Base-by-base conservation (phyloP, 1,140 invertebrate species). In the Gryon sp. region DNA sequence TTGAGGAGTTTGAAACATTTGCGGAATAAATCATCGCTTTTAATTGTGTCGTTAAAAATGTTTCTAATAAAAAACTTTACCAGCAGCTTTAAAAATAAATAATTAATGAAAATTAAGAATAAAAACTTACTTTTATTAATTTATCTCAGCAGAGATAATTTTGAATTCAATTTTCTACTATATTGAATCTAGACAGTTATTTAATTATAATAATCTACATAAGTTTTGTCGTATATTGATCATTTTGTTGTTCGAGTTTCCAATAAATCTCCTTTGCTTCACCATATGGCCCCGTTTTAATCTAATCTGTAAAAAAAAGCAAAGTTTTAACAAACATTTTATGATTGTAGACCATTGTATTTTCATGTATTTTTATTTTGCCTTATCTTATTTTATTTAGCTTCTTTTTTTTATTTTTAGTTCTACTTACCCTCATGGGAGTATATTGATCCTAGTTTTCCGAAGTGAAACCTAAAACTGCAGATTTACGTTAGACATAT, bases 201-300 rank as follows among this genome's bases (percentile, higher is more conserved):
- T 32, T n/a, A 9, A 9, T 32, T 32, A 7, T n/a, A 32, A 32
- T n/a, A 9, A 11, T 6, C 9, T 4, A 9, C n/a, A 9, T 45
- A 45, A 45, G 11, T 11, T 9, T 85, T 85, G 74, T 69, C 84
- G 78, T 83, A 86, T 86, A 80, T 86, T 86, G 76, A 86, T 86
- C 85, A 86, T 86, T 73, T 86, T 84, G 76, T 85, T 86, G 14
- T 86, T 85, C 24, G 85, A 86, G 38, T 87, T 87, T 2, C 83
- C 85, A 59, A 86, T 87, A 57, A 87, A 86, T 55, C 84, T 70
- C 75, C 84, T 84, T 79, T 84, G 85, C 79, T 87, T 87, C 79
- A 86, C 81, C 83, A 84, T 84, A 70, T 84, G 84, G 43, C 84
- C 83, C 16, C 72, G 70, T 66, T 78, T 69, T 77, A 79, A 85